phyloP scores from a whole-genome alignment of 2,113 vertebrate species.

The Trogon surrucura region DNA sequence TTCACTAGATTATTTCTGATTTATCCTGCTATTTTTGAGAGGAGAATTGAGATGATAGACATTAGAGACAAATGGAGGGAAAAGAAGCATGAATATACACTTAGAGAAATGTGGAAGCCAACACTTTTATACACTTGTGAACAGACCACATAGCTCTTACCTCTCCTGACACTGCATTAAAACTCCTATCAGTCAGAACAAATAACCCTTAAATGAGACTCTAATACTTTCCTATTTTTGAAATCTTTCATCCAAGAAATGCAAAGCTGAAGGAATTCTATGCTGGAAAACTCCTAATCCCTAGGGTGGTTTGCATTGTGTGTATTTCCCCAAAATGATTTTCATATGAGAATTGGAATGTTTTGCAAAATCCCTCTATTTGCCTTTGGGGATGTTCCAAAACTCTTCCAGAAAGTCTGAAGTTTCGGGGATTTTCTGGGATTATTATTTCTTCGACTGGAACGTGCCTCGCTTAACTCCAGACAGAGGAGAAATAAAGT shows the following conservation, averaged over 20 bases:
- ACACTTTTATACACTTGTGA: not conserved
- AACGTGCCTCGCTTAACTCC: conserved; percentile 1
- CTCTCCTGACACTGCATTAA: not conserved
- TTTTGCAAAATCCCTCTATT: conserved; percentile 13
- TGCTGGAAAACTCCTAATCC: conserved; percentile 36
- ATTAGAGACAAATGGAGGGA: not conserved
- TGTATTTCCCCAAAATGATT: conserved; percentile 37
- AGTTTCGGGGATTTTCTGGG: conserved; percentile 38
- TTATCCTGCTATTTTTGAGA: not conserved
- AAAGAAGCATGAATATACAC: not conserved
- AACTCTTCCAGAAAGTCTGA: conserved; percentile 41
- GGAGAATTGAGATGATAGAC: not conserved
- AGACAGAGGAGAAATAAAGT: conserved; percentile 31
- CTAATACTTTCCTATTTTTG: not conserved
- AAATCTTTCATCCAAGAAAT: conserved; percentile 12
- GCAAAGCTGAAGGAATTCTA: conserved; percentile 33
- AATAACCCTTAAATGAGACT: not conserved
- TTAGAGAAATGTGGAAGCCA: not conserved
- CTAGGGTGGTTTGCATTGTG: not conserved
- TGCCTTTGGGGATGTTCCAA: conserved; percentile 18
- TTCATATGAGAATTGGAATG: conserved; percentile 39
- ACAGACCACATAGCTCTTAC: not conserved
- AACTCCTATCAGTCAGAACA: not conserved
- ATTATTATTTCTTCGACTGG: conserved; percentile 31
- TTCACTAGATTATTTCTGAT: not conserved